Evolutionary conservation across 2,888 invertebrate species (phyloP).

Genomic region (Polyommatus iphigenia): DNA sequence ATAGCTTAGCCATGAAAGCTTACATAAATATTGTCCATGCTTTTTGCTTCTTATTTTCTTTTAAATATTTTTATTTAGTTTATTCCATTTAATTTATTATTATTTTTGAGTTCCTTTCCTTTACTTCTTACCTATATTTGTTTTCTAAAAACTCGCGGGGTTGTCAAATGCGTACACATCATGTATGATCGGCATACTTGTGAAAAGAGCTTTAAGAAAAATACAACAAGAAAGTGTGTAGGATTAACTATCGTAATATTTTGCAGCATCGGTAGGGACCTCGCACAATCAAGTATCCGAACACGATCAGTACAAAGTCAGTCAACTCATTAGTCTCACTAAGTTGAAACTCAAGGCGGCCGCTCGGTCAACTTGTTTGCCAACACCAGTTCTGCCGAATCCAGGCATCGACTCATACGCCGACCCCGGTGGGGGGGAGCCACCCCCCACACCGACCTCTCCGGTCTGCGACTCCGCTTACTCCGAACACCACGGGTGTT

Average conservation of each 20-base stretch:
- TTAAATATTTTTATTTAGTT: constrained; percentile 55
- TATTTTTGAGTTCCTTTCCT: constrained; percentile 60
- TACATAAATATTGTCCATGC: constrained; percentile 65
- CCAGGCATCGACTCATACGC: constrained; percentile 74
- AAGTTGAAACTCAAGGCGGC: constrained; percentile 49
- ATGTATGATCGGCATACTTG: not conserved
- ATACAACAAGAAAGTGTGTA: constrained; percentile 36
- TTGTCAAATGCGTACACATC: not conserved
- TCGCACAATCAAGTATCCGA: constrained; percentile 43
- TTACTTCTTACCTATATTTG: constrained; percentile 55
- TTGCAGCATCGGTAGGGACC: constrained; percentile 47
- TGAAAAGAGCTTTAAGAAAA: not conserved
- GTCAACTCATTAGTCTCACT: constrained; percentile 47
- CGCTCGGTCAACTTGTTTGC: constrained; percentile 48
- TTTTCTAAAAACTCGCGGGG: constrained; percentile 42
- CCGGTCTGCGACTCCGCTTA: constrained; percentile 76
- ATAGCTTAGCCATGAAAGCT: constrained; percentile 76
- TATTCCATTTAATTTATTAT: constrained; percentile 56
- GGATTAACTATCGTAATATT: constrained; percentile 44
- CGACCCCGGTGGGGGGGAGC: constrained; percentile 73
- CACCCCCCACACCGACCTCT: constrained; percentile 72
- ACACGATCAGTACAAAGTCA: constrained; percentile 44
- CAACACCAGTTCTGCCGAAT: constrained; percentile 50
- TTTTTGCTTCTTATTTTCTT: constrained; percentile 72
- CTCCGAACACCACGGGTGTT: constrained; percentile 74